Conservation (phyloP, 1,140 invertebrate genomes). For the Schlechtendalia chinensis region DNA sequence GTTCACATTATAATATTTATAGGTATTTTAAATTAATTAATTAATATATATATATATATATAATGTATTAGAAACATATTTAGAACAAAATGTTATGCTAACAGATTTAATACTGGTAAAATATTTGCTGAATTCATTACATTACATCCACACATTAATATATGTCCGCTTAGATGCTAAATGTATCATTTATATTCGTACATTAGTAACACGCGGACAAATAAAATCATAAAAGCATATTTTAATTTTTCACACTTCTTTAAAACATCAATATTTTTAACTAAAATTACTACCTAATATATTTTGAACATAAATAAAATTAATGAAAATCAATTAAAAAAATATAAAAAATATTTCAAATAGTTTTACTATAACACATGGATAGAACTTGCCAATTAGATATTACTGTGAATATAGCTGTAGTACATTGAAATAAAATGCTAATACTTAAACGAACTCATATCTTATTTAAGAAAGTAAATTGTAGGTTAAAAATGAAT, state of each 20-base stretch:
- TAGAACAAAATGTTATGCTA: not conserved
- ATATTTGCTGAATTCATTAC: not conserved
- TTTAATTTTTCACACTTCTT: not conserved
- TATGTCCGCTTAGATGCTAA: constrained; percentile 42
- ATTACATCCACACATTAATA: constrained; percentile 5
- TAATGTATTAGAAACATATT: no score
- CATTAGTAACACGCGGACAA: constrained; percentile 41
- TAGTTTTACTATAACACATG: not conserved
- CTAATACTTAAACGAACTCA: no score
- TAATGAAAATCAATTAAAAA: not conserved
- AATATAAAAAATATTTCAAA: not conserved
- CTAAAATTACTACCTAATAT: no score
- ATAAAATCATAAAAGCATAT: not conserved
- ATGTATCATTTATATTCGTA: constrained; percentile 28
- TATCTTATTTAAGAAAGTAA: no score
- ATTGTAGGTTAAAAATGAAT: constrained; percentile 10
- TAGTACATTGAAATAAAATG: not conserved
- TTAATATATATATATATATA: no score
- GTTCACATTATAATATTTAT: no score
- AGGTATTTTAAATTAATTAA: no score
- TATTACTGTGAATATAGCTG: not conserved
- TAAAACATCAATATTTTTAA: no score
- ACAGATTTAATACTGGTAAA: not conserved
- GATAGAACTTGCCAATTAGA: constrained; percentile 9
- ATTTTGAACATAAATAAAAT: not conserved